Base-by-base conservation (phyloP, 2,888 invertebrate species). In the Agonopterix heracliana region DNA sequence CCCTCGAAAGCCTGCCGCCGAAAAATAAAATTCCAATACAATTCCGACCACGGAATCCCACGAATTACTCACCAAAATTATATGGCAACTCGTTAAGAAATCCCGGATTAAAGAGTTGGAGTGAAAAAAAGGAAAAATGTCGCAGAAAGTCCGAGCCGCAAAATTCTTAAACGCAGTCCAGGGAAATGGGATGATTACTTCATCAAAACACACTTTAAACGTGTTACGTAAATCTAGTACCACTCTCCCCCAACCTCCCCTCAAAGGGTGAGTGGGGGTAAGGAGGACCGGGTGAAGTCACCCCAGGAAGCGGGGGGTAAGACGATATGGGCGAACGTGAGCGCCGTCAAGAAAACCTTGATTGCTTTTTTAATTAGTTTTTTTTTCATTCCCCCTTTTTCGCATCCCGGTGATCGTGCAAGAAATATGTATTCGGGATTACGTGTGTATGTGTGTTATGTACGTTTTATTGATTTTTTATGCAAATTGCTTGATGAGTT, bases 351-450 rank as follows among this genome's bases (percentile, higher is more conserved):
- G 88, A 87, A 88, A 87, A 87, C 88, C 88, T 86, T 88, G 88
- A 88, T 88, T 88, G 88, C 88, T 88, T 88, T 88, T 88, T 87
- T 88, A 88, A 88, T 88, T 88, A 88, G 88, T 88, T 82, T 81
- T 82, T 85, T 74, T 86, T 82, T 75, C 75, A 67, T 76, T 78
- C 81, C 82, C 87, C 86, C 85, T 80, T 84, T 82, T 85, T 83
- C 82, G 84, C 84, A 80, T 84, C 85, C 70, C 74, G 64, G 63
- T 71, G 73, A 78, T 79, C 79, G 81, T 78, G 71, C 70, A 81
- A 80, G 84, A 84, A 85, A 83, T 84, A 85, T 85, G 84, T 82
- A 85, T 80, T 78, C 67, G 68, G 54, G 55, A 63, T 65, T 64
- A 64, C 71, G 64, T 66, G 61, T 62, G 66, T 64, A 64, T 73